Conservation (phyloP, 1,140 invertebrate species). For the Meloidogyne chitwoodi region DNA sequence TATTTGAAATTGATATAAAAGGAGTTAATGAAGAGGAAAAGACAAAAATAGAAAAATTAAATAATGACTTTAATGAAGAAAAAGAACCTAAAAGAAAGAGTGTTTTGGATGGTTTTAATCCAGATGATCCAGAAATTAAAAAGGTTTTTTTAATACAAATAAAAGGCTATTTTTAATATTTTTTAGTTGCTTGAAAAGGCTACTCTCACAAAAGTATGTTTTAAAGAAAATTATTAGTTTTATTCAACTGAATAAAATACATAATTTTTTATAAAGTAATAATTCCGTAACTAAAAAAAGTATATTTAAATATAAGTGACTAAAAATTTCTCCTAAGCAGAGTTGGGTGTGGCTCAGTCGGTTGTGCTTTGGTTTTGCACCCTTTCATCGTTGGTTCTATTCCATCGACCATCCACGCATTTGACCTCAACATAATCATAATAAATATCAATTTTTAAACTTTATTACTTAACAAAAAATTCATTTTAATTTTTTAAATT, state of each 20-base stretch:
- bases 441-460: too few species aligned
- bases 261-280: too few species aligned
- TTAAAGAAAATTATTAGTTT: neutral
- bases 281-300: too few species aligned
- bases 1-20: slow-evolving; percentile 15
- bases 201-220: neutral
- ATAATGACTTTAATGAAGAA: neutral
- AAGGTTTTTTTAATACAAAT: neutral
- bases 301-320: too few species aligned
- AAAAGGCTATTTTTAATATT: neutral
- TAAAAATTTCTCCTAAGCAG: too few species aligned
- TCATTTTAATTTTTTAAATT: neutral
- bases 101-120: slow-evolving; percentile 19
- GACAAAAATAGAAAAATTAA: neutral
- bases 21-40: neutral
- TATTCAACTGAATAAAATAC: too few species aligned
- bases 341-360: too few species aligned
- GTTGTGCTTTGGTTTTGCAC: too few species aligned
- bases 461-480: neutral
- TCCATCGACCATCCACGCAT: too few species aligned
- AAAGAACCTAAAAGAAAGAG: neutral
- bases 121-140: slow-evolving; percentile 11
- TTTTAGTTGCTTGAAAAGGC: slow-evolving; percentile 14
- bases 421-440: too few species aligned
- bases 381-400: too few species aligned